Conservation (phyloP, 2,113 vertebrate species). For the Carlito syrichta region DNA sequence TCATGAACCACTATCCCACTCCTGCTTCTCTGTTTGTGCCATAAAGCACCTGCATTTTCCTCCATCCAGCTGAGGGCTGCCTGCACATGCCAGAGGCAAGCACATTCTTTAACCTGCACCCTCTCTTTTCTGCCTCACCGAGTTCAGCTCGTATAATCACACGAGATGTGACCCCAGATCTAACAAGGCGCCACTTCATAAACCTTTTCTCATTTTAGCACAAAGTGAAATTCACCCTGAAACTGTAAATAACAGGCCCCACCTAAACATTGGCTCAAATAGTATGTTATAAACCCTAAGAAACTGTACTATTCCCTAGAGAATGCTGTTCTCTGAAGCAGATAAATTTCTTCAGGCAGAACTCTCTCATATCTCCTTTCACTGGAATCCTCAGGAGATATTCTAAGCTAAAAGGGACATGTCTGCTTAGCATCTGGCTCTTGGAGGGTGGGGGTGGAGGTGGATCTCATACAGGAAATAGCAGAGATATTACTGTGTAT, state of each 20-base stretch:
- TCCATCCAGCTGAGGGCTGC: background rate
- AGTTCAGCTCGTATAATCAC: background rate
- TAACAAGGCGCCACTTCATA: slow-evolving; percentile 1
- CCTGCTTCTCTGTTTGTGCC: background rate
- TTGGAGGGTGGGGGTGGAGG: background rate
- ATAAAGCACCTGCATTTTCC: background rate
- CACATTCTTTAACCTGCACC: background rate
- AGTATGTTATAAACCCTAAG: background rate
- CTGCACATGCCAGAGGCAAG: background rate
- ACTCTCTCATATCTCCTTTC: background rate
- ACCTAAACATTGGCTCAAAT: slow-evolving; percentile 13
- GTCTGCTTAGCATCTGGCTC: slow-evolving; percentile 8
- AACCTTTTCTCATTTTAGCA: background rate
- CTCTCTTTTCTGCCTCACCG: background rate
- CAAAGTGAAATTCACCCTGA: slow-evolving; percentile 28
- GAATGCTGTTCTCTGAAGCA: slow-evolving; percentile 20
- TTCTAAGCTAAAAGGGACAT: slow-evolving; percentile 21
- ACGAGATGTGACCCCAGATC: background rate
- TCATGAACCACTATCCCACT: background rate
- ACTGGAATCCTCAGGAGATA: background rate
- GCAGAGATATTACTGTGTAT: background rate
- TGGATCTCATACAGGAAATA: background rate
- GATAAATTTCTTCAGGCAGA: slow-evolving; percentile 9
- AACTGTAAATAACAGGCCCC: background rate
- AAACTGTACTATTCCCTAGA: background rate